Base-by-base conservation (phyloP, 2,113 vertebrate genomes). In the Albula glossodonta region DNA sequence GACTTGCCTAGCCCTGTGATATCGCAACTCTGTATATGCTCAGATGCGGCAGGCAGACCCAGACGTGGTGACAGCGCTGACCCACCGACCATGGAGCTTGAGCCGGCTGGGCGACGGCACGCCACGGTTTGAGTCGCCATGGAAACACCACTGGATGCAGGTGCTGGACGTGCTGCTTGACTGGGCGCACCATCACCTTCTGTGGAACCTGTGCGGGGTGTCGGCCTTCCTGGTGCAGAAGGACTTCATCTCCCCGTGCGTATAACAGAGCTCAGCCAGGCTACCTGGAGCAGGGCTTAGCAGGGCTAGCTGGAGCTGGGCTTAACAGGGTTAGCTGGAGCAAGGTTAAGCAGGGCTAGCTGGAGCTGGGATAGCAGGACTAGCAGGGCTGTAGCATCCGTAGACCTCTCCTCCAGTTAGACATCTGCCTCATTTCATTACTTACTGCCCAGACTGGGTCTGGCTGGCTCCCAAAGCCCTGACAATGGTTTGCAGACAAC, bases 141-240 rank as follows among this genome's bases (percentile, higher is more conserved):
- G 96, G 97, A 97, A 96, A 86, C 97, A 97, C 4, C 91, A 94
- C 8, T 85, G 95, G 84, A 94, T 94, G 31, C 90, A 96, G 84
- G 10, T 92, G 1, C 4, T 98, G 95, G 98, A 99, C 81, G 83
- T 98, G 8, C 3, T 96, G 52, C 86, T 99, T 31, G 98, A 99
- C 25, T 99, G 97, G 97, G 96, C 96, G 13, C 93, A 98, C 2
- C 97, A 99, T 89, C 95, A 96, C 11, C 90, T 99, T 88, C 86
- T 99, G 87, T 99, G 98, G 98, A 93, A 94, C 85, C 82, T 99
- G 6, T 99, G 98, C 74, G 98, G 98, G 3, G 49, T 96, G 85
- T 99, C 98, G 0, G 98, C 96, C 66, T 97, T 99, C 92, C 95
- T 99, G 80, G 92, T 98, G 78, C 97, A 99, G 89, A 99, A 99